These are phyloP conservation scores for Priocnemis perturbator DNA, from an alignment of 2,888 invertebrate genomes.

Conservation along the genomic window DNA sequence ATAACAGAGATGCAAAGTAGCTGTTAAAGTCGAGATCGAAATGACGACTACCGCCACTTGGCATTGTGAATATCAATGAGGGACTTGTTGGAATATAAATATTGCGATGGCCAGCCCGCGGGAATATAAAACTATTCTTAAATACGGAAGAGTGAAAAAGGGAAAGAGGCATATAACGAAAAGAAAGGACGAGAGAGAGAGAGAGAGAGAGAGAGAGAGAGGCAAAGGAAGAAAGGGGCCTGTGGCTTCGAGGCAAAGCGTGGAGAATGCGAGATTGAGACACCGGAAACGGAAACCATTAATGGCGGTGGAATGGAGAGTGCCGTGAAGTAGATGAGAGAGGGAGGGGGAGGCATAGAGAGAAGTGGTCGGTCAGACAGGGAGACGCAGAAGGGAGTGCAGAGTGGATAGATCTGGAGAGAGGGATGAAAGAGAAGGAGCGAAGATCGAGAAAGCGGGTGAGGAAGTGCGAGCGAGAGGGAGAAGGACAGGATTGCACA, in stretches of 20 bases:
- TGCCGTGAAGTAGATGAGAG: conserved; percentile 47
- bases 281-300: conserved; percentile 70
- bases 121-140: too few relatives aligned
- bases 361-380: conserved; percentile 14
- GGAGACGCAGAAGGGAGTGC: conserved; percentile 22
- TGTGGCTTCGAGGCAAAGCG: conserved; percentile 40
- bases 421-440: conserved; percentile 20
- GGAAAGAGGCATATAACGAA: neutral
- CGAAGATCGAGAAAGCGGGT: conserved; percentile 24
- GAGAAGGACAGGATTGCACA: conserved; percentile 57
- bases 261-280: conserved; percentile 62
- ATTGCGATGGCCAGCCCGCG: too few relatives aligned
- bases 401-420: conserved; percentile 18
- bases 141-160: neutral
- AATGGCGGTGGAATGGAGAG: conserved; percentile 58
- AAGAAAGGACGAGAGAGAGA: neutral
- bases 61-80: too few relatives aligned
- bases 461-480: conserved; percentile 29
- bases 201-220: neutral
- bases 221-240: conserved; percentile 13
- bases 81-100: too few relatives aligned
- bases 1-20: too few relatives aligned
- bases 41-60: too few relatives aligned
- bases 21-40: too few relatives aligned
- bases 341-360: conserved; percentile 9